These are phyloP conservation scores for Helogale parvula DNA, from an alignment of 2,113 vertebrate genomes.

Conservation along the genomic window DNA sequence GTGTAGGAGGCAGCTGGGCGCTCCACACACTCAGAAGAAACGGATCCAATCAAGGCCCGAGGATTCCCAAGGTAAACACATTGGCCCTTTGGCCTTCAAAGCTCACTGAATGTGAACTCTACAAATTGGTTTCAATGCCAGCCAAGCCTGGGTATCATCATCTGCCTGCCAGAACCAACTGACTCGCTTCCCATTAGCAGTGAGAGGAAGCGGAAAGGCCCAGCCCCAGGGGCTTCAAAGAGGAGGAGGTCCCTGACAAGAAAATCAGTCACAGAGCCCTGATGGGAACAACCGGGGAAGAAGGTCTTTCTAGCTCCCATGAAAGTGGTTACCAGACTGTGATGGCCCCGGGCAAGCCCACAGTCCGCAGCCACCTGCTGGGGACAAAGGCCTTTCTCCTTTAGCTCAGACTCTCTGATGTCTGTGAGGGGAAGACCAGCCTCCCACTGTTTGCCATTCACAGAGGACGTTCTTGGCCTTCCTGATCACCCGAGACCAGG, in stretches of 20 bases:
- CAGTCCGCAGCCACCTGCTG: conserved; percentile 11
- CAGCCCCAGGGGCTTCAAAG: conserved; percentile 55
- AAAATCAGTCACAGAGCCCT: conserved; percentile 18
- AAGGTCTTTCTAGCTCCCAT: conserved; percentile 53
- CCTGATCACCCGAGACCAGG: neutral
- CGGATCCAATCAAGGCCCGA: neutral
- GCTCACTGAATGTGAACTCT: conserved; percentile 70
- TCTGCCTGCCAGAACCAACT: conserved; percentile 29
- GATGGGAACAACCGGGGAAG: neutral
- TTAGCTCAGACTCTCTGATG: neutral
- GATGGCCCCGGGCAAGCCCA: neutral
- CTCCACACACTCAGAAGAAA: neutral
- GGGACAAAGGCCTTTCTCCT: conserved; percentile 12
- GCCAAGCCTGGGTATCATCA: conserved; percentile 29
- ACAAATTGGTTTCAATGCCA: conserved; percentile 32
- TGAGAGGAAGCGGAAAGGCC: conserved; percentile 40
- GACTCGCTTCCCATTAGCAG: conserved; percentile 30
- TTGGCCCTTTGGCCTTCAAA: conserved; percentile 48
- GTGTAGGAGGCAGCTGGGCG: neutral
- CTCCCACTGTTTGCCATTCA: neutral
- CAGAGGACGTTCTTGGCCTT: neutral
- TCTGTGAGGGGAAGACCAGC: neutral
- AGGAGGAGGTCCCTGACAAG: neutral
- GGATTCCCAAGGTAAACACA: conserved; percentile 55
- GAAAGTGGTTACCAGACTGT: conserved; percentile 44